Percentiles rank a stretch among this genome's conserved stretches.
Evolutionary conservation across 2,888 invertebrate species (phyloP).

Genomic region (Sialis lutaria): DNA sequence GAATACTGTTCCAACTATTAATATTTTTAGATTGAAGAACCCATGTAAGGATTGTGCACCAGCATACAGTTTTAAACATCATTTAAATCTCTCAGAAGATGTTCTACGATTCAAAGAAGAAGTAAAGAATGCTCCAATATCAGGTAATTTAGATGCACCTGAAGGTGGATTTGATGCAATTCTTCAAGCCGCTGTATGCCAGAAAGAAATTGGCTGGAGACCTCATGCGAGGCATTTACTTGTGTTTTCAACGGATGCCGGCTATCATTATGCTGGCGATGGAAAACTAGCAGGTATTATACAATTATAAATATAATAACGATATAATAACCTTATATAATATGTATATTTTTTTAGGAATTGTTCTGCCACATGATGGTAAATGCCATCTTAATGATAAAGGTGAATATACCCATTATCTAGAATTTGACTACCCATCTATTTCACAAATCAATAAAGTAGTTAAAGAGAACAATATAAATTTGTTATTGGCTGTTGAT

Average conservation of each 20-base stretch:
- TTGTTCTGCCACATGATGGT: constrained; percentile 54
- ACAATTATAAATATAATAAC: too few species aligned
- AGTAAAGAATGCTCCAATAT: constrained; percentile 26
- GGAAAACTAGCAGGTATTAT: constrained; percentile 43
- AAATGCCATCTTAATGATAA: constrained; percentile 40
- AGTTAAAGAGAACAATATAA: constrained; percentile 50
- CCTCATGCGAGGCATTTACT: constrained; percentile 54
- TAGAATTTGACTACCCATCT: constrained; percentile 62
- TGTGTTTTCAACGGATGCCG: constrained; percentile 52
- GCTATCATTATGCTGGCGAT: constrained; percentile 64
- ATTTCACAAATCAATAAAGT: constrained; percentile 44
- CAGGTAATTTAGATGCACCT: constrained; percentile 28
- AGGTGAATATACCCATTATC: constrained; percentile 36
- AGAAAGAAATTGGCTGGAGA: constrained; percentile 60
- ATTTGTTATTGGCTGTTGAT: constrained; percentile 60
- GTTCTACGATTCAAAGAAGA: constrained; percentile 25
- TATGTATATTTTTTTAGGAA: constrained; percentile 10
- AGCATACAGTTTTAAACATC: constrained; percentile 63
- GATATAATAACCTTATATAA: too few species aligned
- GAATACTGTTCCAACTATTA: background rate
- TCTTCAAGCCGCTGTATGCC: constrained; percentile 65
- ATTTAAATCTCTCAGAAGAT: constrained; percentile 43
- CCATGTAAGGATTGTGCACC: constrained; percentile 24
- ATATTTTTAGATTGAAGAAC: constrained; percentile 8
- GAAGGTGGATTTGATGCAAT: constrained; percentile 81